Conservation (phyloP, 1,140 invertebrate genomes). For the Rhopalosiphum padi region DNA sequence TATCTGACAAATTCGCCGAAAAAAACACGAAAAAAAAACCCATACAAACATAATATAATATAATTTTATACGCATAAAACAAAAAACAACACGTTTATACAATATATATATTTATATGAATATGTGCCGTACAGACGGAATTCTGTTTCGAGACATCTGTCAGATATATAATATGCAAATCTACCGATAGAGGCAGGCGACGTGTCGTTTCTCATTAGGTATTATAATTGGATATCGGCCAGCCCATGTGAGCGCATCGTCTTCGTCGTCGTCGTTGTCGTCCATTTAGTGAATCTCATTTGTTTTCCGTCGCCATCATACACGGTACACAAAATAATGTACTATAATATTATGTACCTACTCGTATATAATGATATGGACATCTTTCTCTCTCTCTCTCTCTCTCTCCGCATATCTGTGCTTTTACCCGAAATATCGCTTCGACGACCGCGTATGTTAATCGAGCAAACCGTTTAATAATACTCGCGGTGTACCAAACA, state of each 20-base stretch:
- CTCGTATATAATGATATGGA: not conserved
- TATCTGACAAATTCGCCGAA: not conserved
- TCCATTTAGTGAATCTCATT: not conserved
- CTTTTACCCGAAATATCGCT: not conserved
- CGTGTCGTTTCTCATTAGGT: conserved; percentile 28
- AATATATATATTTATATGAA: not conserved
- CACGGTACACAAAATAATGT: not conserved
- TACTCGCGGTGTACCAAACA: not conserved
- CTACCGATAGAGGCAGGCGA: not conserved
- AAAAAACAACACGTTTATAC: not conserved
- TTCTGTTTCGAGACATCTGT: conserved; percentile 15
- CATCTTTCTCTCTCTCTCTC: not conserved
- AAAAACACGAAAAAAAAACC: not conserved
- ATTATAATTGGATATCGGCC: conserved; percentile 46
- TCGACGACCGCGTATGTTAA: not conserved
- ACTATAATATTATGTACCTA: not conserved
- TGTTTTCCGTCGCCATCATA: not conserved
- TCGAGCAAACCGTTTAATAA: not conserved
- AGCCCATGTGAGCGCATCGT: not conserved
- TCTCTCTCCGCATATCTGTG: not conserved
- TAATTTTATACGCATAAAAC: not conserved
- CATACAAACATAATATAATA: not conserved
- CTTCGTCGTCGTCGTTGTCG: not conserved
- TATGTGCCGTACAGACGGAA: not conserved
- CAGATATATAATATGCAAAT: conserved; percentile 30